phyloP scores from a whole-genome alignment of 2,113 vertebrate species.

The Hemibates koningsi region DNA sequence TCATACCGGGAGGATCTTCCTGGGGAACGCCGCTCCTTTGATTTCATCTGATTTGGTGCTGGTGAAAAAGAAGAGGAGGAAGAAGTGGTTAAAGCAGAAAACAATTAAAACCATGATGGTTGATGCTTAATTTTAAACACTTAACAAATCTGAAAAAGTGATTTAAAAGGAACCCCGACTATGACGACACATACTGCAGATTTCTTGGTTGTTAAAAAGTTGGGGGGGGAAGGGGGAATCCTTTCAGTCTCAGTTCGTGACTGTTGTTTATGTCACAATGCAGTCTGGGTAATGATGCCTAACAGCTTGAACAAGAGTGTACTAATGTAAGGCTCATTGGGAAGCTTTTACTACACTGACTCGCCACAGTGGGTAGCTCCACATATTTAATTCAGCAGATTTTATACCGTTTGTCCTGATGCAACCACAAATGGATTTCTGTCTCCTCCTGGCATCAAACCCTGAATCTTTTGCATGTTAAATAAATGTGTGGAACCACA shows the following conservation, averaged over 20 bases:
- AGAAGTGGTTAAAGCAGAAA: neutral
- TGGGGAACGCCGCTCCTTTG: slow-evolving; percentile 87
- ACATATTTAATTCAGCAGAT: neutral
- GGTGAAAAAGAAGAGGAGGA: neutral
- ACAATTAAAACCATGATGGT: neutral
- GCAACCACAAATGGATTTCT: neutral
- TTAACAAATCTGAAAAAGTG: neutral
- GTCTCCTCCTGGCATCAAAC: neutral
- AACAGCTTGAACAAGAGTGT: rapidly evolving
- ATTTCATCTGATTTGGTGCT: slow-evolving; percentile 98
- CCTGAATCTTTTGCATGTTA: neutral
- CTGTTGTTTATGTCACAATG: neutral
- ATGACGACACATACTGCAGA: rapidly evolving
- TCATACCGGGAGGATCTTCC: slow-evolving; percentile 91
- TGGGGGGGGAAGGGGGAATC: rapidly evolving
- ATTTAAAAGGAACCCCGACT: neutral
- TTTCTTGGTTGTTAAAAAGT: neutral
- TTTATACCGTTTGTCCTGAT: neutral
- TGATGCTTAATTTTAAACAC: neutral
- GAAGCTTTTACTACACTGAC: neutral
- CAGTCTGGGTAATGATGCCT: neutral
- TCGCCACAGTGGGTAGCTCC: neutral
- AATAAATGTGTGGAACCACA: neutral
- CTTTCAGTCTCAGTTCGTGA: neutral
- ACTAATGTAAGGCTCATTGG: neutral